Conservation (phyloP, 2,113 vertebrate genomes). For the Xyrauchen texanus region DNA sequence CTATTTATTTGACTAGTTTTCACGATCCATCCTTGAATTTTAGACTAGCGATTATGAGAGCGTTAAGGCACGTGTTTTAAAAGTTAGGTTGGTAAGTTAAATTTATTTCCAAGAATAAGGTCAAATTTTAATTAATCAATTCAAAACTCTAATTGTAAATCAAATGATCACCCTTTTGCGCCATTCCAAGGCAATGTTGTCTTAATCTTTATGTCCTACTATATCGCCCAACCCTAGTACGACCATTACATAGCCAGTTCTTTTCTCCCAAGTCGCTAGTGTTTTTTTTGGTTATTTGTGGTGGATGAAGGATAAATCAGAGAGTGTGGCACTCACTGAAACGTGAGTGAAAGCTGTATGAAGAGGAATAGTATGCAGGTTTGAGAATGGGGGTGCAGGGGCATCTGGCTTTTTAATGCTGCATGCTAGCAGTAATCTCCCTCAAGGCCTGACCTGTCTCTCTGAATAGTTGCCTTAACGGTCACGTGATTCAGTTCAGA, state of each 20-base stretch:
- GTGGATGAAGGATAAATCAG: neutral
- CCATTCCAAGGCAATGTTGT: neutral
- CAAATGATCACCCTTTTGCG: neutral
- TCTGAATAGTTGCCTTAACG: conserved; percentile 7
- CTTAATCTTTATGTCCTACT: no score
- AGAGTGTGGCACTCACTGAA: neutral
- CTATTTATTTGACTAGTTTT: no score
- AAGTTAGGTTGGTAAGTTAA: no score
- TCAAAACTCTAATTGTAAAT: no score
- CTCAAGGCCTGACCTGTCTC: conserved; percentile 23
- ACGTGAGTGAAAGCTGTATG: neutral
- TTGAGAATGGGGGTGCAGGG: neutral
- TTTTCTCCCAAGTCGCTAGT: neutral
- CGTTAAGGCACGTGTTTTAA: no score
- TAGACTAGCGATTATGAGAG: no score
- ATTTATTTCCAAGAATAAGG: no score
- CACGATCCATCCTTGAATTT: no score
- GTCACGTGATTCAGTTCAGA: conserved; percentile 24
- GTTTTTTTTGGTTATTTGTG: neutral
- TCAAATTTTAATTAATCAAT: no score
- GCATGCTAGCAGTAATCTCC: conserved; percentile 36
- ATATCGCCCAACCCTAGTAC: no score
- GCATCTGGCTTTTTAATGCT: conserved; percentile 33
- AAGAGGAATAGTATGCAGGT: conserved; percentile 1
- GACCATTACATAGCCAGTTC: no score